Percentiles rank a stretch among this genome's conserved stretches.
Conservation (phyloP, 2,113 vertebrate genomes). For the Mustelus asterias region DNA sequence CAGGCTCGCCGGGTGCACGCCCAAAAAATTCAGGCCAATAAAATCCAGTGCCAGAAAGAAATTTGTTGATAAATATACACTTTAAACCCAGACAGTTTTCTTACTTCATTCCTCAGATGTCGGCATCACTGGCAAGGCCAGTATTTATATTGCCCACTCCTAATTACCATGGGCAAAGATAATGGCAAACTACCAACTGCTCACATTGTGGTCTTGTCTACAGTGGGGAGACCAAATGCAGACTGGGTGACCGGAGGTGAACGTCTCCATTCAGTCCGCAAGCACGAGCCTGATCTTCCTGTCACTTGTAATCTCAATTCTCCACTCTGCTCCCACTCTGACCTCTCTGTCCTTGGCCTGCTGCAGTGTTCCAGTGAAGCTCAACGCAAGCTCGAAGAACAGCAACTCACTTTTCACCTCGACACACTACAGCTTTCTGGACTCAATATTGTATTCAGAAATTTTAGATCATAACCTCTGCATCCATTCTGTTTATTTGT, state of each 20-base stretch:
- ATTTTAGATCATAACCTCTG: too few species aligned
- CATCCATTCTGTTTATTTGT: too few species aligned
- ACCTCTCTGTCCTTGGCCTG: neutral
- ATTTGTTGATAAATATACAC: neutral
- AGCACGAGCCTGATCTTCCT: neutral
- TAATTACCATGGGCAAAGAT: too few species aligned
- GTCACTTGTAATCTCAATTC: neutral
- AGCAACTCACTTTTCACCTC: too few species aligned
- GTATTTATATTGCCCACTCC: too few species aligned
- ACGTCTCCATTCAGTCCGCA: neutral
- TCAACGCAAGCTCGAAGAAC: too few species aligned
- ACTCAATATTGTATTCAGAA: too few species aligned
- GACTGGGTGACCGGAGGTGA: neutral
- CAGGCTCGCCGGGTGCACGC: too few species aligned
- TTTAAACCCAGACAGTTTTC: neutral
- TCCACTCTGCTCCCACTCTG: neutral
- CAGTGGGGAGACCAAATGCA: neutral
- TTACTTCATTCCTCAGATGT: too few species aligned
- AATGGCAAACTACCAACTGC: too few species aligned
- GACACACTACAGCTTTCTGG: too few species aligned
- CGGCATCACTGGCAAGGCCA: too few species aligned
- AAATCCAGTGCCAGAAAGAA: neutral
- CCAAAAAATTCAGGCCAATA: neutral
- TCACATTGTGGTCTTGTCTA: neutral
- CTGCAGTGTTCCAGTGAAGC: neutral